phyloP scores from a whole-genome alignment of 2,888 invertebrate species.

The Antheraea assamensis region DNA sequence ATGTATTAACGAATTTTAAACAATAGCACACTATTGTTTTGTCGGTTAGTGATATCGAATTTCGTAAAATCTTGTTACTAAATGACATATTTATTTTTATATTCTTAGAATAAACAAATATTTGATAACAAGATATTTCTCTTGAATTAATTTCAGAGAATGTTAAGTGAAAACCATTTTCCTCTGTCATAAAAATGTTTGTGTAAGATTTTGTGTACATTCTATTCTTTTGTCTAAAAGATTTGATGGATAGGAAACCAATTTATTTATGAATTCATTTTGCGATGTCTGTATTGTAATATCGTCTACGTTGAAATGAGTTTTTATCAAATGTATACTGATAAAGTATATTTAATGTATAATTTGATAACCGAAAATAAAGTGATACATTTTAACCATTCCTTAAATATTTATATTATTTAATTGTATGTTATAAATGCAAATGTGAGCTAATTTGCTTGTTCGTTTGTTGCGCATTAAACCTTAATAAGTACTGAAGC shows the following conservation, averaged over 20 bases:
- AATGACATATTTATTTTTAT: not conserved
- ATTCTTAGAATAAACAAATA: not conserved
- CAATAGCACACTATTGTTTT: not conserved
- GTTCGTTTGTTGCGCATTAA: too few relatives aligned
- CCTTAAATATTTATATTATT: too few relatives aligned
- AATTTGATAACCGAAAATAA: too few relatives aligned
- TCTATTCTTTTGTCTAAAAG: conserved; percentile 9
- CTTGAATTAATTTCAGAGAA: not conserved
- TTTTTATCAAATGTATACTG: not conserved
- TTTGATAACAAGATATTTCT: not conserved
- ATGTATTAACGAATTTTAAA: too few relatives aligned
- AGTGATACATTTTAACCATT: too few relatives aligned
- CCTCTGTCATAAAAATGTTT: not conserved
- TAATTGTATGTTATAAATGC: too few relatives aligned
- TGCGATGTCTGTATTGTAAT: not conserved
- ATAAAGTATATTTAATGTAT: too few relatives aligned
- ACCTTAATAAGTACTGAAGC: too few relatives aligned
- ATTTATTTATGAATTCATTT: conserved; percentile 11
- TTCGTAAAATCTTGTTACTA: not conserved
- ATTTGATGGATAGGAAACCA: conserved; percentile 14
- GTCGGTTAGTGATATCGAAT: not conserved
- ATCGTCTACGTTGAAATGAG: not conserved
- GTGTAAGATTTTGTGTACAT: conserved; percentile 4
- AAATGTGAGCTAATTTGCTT: too few relatives aligned
- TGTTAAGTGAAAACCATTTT: not conserved